phyloP scores from a whole-genome alignment of 1,140 invertebrate genomes.

The Sminthurides bifidus region DNA sequence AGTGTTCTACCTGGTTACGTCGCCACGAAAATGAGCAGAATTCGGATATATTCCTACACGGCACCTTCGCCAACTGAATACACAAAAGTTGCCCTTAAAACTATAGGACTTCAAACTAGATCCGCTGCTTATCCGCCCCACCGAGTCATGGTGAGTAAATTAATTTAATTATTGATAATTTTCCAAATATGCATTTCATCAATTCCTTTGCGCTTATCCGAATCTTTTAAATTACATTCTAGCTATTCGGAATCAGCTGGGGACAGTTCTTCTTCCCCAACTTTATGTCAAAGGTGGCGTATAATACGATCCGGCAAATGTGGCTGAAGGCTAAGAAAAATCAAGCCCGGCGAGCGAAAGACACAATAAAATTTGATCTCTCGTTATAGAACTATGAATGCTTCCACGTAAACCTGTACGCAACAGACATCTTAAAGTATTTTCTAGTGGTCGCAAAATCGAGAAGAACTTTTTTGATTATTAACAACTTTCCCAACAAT shows the following conservation, averaged over 20 bases:
- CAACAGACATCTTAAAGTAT: too few relatives aligned
- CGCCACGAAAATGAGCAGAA: slow-evolving; percentile 84
- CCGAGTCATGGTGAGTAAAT: slow-evolving; percentile 45
- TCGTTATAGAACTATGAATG: too few relatives aligned
- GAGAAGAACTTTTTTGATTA: too few relatives aligned
- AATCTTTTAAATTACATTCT: background rate
- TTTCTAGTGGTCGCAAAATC: too few relatives aligned
- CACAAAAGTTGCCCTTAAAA: slow-evolving; percentile 61
- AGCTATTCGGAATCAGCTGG: slow-evolving; percentile 32
- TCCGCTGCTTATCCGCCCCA: slow-evolving; percentile 72
- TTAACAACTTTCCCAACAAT: too few relatives aligned
- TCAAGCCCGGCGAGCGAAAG: slow-evolving; percentile 28
- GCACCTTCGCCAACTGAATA: slow-evolving; percentile 64
- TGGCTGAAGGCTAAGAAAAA: slow-evolving; percentile 32
- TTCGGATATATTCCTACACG: slow-evolving; percentile 62
- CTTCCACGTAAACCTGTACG: too few relatives aligned
- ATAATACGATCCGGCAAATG: slow-evolving; percentile 31
- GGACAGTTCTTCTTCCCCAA: slow-evolving; percentile 32
- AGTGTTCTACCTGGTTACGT: slow-evolving; percentile 78
- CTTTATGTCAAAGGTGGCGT: slow-evolving; percentile 25
- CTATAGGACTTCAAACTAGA: slow-evolving; percentile 56
- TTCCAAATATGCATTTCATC: background rate
- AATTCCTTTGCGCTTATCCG: background rate
- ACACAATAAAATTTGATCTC: slow-evolving; percentile 19
- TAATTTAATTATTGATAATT: background rate